Evolutionary conservation across 2,888 invertebrate species (phyloP).

Genomic region (Drosophila leonis): DNA sequence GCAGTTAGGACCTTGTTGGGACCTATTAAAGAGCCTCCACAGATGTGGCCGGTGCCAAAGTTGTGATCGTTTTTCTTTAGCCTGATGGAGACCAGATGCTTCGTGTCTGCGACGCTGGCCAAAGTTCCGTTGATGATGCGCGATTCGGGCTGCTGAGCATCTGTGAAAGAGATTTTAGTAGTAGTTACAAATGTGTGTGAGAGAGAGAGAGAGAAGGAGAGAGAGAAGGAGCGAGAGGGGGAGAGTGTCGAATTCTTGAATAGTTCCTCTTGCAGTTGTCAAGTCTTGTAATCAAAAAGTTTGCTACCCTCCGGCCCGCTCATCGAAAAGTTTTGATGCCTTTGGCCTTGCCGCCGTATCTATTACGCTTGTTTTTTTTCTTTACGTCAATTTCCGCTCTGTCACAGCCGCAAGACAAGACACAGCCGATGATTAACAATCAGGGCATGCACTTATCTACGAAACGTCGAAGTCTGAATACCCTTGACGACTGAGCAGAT

Average conservation of each 20-base stretch:
- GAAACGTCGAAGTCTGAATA: constrained; percentile 5
- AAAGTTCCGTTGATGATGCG: constrained; percentile 81
- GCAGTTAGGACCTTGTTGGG: constrained; percentile 83
- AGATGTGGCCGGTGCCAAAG: constrained; percentile 83
- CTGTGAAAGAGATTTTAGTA: neutral
- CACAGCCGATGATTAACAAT: constrained; percentile 41
- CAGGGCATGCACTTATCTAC: neutral
- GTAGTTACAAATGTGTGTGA: neutral
- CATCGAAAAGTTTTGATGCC: neutral
- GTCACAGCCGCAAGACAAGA: constrained; percentile 24
- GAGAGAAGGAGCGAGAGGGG: neutral
- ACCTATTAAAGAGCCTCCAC: constrained; percentile 82
- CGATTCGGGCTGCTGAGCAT: constrained; percentile 30
- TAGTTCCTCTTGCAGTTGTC: constrained; percentile 2
- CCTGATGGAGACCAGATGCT: constrained; percentile 82
- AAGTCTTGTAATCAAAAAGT: constrained; percentile 6
- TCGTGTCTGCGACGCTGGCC: constrained; percentile 63
- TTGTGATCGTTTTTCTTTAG: constrained; percentile 69
- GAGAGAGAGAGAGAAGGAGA: neutral
- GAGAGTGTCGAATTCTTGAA: neutral
- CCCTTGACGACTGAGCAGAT: constrained; percentile 2
- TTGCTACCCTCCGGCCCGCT: neutral
- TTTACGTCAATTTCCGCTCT: constrained; percentile 59
- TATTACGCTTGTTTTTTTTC: constrained; percentile 21
- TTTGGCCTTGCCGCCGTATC: constrained; percentile 50